phyloP scores from a whole-genome alignment of 2,888 invertebrate genomes.

The Lasiommata megera region DNA sequence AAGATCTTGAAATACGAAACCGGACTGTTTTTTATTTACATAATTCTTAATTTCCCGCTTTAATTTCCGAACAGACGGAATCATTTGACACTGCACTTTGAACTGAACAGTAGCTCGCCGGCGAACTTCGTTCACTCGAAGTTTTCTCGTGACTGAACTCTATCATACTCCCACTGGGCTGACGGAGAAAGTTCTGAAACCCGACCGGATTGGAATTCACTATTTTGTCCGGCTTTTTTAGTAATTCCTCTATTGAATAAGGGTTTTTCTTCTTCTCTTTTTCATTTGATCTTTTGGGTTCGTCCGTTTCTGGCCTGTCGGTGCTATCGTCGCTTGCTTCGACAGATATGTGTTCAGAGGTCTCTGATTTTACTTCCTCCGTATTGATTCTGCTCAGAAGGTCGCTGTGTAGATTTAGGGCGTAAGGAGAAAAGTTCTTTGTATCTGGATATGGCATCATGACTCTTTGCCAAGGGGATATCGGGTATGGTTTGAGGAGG shows the following conservation, averaged over 20 bases:
- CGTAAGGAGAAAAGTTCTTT: constrained; percentile 66
- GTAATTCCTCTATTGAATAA: constrained; percentile 92
- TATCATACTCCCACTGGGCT: constrained; percentile 82
- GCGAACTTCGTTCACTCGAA: constrained; percentile 68
- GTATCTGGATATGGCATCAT: constrained; percentile 78
- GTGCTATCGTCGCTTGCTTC: constrained; percentile 83
- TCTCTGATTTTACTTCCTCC: constrained; percentile 69
- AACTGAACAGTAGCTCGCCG: constrained; percentile 69
- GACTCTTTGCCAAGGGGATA: constrained; percentile 81
- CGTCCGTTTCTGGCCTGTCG: constrained; percentile 74
- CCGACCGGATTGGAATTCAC: constrained; percentile 56
- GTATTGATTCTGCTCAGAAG: constrained; percentile 61
- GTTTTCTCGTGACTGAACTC: constrained; percentile 61
- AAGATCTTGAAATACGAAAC: neutral
- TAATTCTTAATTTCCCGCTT: constrained; percentile 58
- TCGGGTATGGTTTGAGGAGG: constrained; percentile 74
- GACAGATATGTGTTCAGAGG: constrained; percentile 73
- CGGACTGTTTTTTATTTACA: neutral
- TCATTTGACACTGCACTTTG: constrained; percentile 69
- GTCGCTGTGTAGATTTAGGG: constrained; percentile 60
- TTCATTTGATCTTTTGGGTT: constrained; percentile 56
- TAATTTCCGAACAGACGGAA: constrained; percentile 62
- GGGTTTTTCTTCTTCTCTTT: constrained; percentile 87
- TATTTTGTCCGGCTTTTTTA: constrained; percentile 89
- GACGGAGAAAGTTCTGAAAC: constrained; percentile 73